These are phyloP conservation scores for Ciconia nigra DNA, from an alignment of 2,797 vertebrate genomes.

Conservation along the genomic window DNA sequence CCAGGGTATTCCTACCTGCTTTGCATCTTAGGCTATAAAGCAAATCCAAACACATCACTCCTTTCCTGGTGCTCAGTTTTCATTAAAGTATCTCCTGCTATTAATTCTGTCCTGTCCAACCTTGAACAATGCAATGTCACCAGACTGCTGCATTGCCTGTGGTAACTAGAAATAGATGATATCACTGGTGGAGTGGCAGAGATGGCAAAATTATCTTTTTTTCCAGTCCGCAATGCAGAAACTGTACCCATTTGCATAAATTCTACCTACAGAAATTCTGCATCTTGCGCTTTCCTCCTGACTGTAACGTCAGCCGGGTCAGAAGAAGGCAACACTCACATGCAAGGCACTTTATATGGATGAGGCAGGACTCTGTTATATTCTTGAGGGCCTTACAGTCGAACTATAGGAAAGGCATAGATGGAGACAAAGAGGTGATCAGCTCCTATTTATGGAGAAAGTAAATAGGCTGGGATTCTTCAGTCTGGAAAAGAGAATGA, in stretches of 20 bases:
- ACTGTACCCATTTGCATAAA: background rate
- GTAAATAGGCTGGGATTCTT: background rate
- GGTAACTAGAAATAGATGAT: background rate
- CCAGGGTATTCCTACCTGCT: conserved; percentile 29
- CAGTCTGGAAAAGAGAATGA: background rate
- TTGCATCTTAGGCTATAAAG: conserved; percentile 19
- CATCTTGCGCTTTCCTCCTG: background rate
- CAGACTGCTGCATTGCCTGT: background rate
- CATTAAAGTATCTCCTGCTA: background rate
- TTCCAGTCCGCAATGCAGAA: background rate
- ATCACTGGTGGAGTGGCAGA: background rate
- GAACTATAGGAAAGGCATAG: background rate
- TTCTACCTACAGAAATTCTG: background rate
- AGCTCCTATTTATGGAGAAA: background rate
- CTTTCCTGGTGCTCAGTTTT: background rate
- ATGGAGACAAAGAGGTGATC: background rate
- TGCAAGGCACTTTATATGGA: background rate
- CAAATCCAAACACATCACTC: background rate
- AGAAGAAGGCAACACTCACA: background rate
- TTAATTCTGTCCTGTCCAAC: background rate
- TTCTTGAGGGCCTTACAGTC: background rate
- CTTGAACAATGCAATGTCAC: background rate
- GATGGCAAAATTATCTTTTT: background rate
- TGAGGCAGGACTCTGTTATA: background rate
- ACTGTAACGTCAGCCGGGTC: background rate